These are phyloP conservation scores for Drosophila mulleri DNA, from an alignment of 2,888 invertebrate species.

Conservation along the genomic window DNA sequence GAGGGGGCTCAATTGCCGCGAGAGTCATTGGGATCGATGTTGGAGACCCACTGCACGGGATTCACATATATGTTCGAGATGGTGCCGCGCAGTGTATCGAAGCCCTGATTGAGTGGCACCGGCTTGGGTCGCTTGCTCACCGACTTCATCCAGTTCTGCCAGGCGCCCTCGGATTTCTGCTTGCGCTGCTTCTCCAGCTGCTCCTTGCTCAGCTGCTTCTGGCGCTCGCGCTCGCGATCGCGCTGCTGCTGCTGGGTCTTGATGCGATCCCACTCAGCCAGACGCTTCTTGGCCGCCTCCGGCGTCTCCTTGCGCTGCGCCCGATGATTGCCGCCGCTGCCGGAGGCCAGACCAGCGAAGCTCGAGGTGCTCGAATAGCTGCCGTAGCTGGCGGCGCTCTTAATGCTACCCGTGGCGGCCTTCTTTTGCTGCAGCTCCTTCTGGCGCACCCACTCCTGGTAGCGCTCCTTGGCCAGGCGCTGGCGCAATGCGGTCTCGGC, in stretches of 20 bases:
- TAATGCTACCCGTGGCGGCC: neutral
- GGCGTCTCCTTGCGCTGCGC: slow-evolving; percentile 27
- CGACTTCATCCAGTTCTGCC: slow-evolving; percentile 81
- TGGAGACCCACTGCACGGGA: slow-evolving; percentile 83
- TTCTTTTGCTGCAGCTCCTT: slow-evolving; percentile 65
- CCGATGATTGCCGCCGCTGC: slow-evolving; percentile 3
- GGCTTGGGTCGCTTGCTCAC: slow-evolving; percentile 83
- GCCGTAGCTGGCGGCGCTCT: slow-evolving; percentile 9
- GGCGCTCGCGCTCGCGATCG: slow-evolving; percentile 42
- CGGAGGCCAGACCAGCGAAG: neutral
- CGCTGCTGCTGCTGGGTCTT: slow-evolving; percentile 48
- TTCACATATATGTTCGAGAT: slow-evolving; percentile 83
- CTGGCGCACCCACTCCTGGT: slow-evolving; percentile 77
- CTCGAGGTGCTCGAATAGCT: slow-evolving; percentile 13
- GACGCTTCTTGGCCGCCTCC: slow-evolving; percentile 37
- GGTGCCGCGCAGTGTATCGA: slow-evolving; percentile 83
- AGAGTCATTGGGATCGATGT: slow-evolving; percentile 57
- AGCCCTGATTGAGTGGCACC: slow-evolving; percentile 83
- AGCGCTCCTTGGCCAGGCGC: slow-evolving; percentile 62
- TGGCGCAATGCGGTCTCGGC: slow-evolving; percentile 56
- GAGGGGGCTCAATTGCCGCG: slow-evolving; percentile 42
- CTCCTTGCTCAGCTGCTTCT: slow-evolving; percentile 62
- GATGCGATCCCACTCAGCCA: slow-evolving; percentile 52
- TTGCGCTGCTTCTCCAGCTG: slow-evolving; percentile 67
- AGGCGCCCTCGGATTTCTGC: slow-evolving; percentile 72